Evolutionary conservation across 2,888 invertebrate genomes (phyloP), one percentile per base, ranked within the genome.

Genomic region (Belgica antarctica): DNA sequence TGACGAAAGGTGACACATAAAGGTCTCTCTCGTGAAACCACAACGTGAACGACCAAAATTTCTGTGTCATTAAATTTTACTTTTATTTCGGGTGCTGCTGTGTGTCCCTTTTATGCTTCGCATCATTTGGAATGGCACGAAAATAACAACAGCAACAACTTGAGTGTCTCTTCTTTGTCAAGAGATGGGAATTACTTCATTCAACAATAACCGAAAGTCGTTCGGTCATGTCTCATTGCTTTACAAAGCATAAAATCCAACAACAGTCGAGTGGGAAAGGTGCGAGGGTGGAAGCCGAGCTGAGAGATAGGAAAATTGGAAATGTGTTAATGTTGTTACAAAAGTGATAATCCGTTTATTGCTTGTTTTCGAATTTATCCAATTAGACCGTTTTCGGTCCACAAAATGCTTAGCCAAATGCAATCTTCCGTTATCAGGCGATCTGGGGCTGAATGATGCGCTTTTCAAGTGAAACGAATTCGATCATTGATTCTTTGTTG

Each of bases 301-400:
- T n/a, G 31, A 12, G 24, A 34, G 34, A 62, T 17, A n/a, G 41
- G 57, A 68, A 68, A 68, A 68, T 68, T 57, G 68, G 68, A 68
- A 68, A 68, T 68, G 68, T 68, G 68, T 47, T 68, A 68, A 68
- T 68, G 68, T 68, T 68, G 68, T 68, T 57, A 68, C 68, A 61
- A 57, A 70, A 61, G 70, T 61, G 70, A 70, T 70, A 70, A 70
- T 70, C 70, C 70, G 70, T 70, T 70, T 70, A 70, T 70, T 36
- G 61, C 41, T 25, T 46, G 61, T 70, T 70, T 41, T 70, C 25
- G 41, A 59, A 70, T 61, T 70, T 31, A 61, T 70, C 70, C 70
- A 70, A 70, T 70, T 70, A 61, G 36, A 36, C 61, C n/a, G n/a
- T n/a, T n/a, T n/a, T n/a, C n/a, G n/a, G n/a, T n/a, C n/a, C n/a